Conservation (phyloP, 2,113 vertebrate genomes). For the Pangasianodon hypophthalmus region DNA sequence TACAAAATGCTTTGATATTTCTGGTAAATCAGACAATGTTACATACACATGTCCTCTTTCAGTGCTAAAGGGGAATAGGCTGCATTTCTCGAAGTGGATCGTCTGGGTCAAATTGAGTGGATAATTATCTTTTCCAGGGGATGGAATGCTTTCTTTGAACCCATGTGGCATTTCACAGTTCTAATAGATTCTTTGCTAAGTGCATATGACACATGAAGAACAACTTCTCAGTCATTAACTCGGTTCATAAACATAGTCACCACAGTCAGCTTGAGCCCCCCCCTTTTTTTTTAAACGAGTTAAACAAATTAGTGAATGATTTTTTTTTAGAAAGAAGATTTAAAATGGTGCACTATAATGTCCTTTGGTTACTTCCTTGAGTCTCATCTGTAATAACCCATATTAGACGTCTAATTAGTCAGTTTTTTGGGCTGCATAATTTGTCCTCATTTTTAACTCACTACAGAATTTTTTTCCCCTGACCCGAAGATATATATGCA, state of each 20-base stretch:
- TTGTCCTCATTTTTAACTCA: constrained; percentile 7
- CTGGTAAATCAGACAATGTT: neutral
- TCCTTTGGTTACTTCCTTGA: constrained; percentile 7
- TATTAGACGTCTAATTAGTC: constrained; percentile 14
- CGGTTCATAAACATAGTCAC: neutral
- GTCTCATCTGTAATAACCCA: constrained; percentile 1
- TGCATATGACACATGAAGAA: constrained; percentile 34
- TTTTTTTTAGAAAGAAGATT: neutral
- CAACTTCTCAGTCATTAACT: constrained; percentile 35
- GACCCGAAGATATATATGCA: neutral
- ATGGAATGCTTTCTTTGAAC: constrained; percentile 44
- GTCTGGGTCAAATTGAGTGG: constrained; percentile 47
- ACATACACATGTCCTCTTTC: neutral
- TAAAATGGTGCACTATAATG: neutral
- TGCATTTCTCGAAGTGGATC: constrained; percentile 27
- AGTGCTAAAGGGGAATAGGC: neutral
- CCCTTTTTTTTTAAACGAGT: neutral
- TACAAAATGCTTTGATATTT: constrained; percentile 9
- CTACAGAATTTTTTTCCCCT: neutral
- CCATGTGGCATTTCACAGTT: constrained; percentile 47
- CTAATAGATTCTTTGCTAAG: constrained; percentile 4
- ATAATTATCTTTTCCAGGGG: constrained; percentile 53
- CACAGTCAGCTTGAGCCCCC: neutral
- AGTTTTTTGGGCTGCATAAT: neutral
- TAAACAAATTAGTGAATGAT: constrained; percentile 1